Evolutionary conservation across 2,797 vertebrate genomes (phyloP).

Genomic region (Vultur gryphus): DNA sequence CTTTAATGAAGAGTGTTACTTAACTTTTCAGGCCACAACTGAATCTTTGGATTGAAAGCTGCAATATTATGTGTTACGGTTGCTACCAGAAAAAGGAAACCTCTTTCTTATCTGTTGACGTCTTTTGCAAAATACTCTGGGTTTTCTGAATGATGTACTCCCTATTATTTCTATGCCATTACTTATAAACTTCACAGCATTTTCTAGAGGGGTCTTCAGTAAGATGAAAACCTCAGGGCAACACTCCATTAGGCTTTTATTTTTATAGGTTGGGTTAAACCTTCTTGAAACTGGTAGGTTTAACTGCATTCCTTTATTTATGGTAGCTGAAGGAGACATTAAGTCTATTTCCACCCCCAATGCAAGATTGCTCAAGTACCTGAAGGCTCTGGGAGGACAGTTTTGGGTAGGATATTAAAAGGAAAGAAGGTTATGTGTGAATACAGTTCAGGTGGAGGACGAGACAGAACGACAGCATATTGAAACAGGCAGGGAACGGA

Average conservation of each 20-base stretch:
- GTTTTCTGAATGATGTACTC: not conserved
- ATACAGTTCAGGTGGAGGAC: not conserved
- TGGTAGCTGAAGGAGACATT: conserved; percentile 49
- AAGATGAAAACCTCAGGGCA: conserved; percentile 55
- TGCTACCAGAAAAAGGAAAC: not conserved
- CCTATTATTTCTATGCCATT: conserved; percentile 53
- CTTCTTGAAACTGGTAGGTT: conserved; percentile 2
- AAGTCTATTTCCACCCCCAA: conserved; percentile 38
- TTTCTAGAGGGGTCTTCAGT: conserved; percentile 20
- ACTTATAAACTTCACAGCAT: conserved; percentile 26
- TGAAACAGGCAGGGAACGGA: conserved; percentile 16
- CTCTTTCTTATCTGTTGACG: not conserved
- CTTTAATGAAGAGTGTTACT: not conserved
- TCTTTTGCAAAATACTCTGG: not conserved
- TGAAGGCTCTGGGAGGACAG: conserved; percentile 34
- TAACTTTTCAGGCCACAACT: not conserved
- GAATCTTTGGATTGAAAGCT: not conserved
- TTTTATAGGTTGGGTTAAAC: conserved; percentile 21
- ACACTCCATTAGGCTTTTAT: conserved; percentile 54
- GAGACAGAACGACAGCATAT: not conserved
- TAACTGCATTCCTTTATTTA: conserved; percentile 25
- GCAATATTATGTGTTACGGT: not conserved
- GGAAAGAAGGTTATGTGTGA: not conserved
- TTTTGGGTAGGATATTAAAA: not conserved
- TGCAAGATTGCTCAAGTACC: conserved; percentile 10